These are phyloP conservation scores for Danaus chrysippus DNA, from an alignment of 2,888 invertebrate species.

Conservation along the genomic window DNA sequence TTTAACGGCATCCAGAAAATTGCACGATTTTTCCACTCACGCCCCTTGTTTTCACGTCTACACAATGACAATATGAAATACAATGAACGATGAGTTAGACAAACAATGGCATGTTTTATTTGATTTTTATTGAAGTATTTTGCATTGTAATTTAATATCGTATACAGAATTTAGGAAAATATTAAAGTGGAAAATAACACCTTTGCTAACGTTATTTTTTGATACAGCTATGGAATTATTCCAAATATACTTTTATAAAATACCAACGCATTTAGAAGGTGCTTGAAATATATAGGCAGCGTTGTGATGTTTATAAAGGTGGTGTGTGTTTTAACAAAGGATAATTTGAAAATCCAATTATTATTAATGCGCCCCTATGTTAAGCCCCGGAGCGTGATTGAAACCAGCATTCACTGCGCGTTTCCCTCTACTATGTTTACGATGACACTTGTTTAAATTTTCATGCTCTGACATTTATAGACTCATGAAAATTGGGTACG, in stretches of 20 bases:
- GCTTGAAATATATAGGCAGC: not conserved
- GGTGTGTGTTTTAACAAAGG: not conserved
- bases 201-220: too few species aligned
- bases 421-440: conserved; percentile 36
- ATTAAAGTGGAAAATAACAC: too few species aligned
- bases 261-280: not conserved
- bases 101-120: conserved; percentile 20
- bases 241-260: too few species aligned
- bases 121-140: conserved; percentile 8
- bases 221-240: too few species aligned
- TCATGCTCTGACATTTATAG: conserved; percentile 48
- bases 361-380: conserved; percentile 1
- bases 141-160: not conserved
- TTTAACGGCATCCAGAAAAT: conserved; percentile 74
- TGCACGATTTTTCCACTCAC: conserved; percentile 69
- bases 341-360: conserved; percentile 4
- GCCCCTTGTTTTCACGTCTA: conserved; percentile 60
- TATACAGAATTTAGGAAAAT: too few species aligned
- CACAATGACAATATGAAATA: conserved; percentile 58
- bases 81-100: conserved; percentile 43
- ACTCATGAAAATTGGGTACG: conserved; percentile 41
- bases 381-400: conserved; percentile 14
- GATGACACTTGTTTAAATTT: conserved; percentile 48
- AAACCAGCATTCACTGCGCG: conserved; percentile 18
- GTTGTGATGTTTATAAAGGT: not conserved